Evolutionary conservation across 2,797 vertebrate genomes (phyloP).

Genomic region (Gallinago stenura): DNA sequence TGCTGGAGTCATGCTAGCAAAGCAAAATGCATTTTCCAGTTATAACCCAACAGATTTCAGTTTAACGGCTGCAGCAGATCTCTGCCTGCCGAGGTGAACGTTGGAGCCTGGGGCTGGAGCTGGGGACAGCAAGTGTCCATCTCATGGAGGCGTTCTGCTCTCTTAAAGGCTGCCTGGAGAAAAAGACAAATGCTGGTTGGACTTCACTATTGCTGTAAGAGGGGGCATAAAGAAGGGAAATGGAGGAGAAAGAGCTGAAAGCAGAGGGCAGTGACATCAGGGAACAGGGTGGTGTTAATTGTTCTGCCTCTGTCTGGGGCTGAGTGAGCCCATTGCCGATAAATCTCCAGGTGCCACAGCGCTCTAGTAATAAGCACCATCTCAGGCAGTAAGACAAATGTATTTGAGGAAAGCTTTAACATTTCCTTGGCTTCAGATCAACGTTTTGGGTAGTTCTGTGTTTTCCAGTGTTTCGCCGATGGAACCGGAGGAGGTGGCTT

Average conservation of each 20-base stretch:
- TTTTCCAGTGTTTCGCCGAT: not conserved
- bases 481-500: not conserved
- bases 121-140: not conserved
- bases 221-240: not conserved
- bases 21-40: not conserved
- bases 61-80: not conserved
- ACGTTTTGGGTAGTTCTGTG: not conserved
- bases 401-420: not conserved
- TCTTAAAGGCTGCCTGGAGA: not conserved
- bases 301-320: not conserved
- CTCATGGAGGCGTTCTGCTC: not conserved
- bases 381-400: not conserved
- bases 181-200: not conserved
- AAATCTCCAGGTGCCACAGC: not conserved
- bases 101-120: not conserved
- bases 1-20: not conserved
- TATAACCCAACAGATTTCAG: not conserved
- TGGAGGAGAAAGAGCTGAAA: not conserved
- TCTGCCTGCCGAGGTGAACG: not conserved
- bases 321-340: not conserved
- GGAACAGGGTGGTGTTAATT: not conserved
- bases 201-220: not conserved
- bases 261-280: not conserved
- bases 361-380: not conserved
- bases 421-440: not conserved